These are phyloP conservation scores for Gopherus flavomarginatus DNA, from an alignment of 2,113 vertebrate genomes.

Conservation along the genomic window DNA sequence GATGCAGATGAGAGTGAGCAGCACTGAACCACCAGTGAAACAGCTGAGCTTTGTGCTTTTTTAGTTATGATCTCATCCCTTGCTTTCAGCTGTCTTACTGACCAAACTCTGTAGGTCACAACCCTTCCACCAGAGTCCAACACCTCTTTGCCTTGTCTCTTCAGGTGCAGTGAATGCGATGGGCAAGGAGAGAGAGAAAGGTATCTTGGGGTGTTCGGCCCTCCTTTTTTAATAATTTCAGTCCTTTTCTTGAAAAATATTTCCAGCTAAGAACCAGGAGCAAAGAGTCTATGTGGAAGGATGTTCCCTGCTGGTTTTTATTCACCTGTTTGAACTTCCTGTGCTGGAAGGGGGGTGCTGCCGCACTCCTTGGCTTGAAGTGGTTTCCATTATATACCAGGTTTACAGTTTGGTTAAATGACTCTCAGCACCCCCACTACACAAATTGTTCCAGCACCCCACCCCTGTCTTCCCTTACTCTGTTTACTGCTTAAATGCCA, in stretches of 20 bases:
- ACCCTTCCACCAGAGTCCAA: background rate
- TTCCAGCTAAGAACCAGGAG: background rate
- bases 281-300: background rate
- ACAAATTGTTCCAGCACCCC: no score
- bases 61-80: background rate
- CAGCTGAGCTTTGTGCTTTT: background rate
- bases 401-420: no score
- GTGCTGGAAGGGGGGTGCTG: no score
- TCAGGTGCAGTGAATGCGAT: background rate
- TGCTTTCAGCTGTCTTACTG: background rate
- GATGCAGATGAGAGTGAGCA: background rate
- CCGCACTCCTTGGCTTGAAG: no score
- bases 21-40: fast-evolving
- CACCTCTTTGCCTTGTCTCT: background rate
- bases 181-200: no score
- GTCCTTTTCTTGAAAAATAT: background rate
- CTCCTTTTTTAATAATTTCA: background rate
- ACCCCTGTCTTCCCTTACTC: background rate
- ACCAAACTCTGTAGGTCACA: background rate
- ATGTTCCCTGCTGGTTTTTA: background rate
- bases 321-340: background rate
- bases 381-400: no score
- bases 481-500: background rate
- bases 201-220: background rate
- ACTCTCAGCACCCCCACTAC: no score